phyloP scores from a whole-genome alignment of 2,888 invertebrate species.

The Netelia fuscicornis region DNA sequence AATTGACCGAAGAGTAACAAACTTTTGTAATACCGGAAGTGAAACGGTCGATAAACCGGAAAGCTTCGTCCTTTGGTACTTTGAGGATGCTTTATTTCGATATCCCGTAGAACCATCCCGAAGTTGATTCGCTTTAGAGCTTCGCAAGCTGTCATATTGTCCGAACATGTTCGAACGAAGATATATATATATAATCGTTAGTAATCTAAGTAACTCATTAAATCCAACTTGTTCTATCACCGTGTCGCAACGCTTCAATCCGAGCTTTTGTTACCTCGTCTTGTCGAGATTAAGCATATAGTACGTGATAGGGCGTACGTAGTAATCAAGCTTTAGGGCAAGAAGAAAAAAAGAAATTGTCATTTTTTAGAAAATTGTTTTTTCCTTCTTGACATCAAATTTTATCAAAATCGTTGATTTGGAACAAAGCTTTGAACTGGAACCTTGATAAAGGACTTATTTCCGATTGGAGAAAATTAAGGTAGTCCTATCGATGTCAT shows the following conservation, averaged over 20 bases:
- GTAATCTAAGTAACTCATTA: background rate
- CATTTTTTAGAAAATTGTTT: too few species aligned
- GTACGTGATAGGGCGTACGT: background rate
- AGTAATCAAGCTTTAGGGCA: background rate
- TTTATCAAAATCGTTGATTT: too few species aligned
- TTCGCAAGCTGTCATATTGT: background rate
- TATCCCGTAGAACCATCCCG: background rate
- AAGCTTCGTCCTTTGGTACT: background rate
- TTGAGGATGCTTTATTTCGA: background rate
- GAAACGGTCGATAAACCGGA: background rate
- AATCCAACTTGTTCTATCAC: background rate
- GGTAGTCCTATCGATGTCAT: too few species aligned
- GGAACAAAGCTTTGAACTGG: too few species aligned
- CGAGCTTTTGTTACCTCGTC: slow-evolving; percentile 2
- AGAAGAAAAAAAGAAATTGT: background rate
- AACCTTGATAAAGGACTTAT: too few species aligned
- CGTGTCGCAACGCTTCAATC: background rate
- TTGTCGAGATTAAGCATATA: background rate
- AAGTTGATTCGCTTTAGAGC: background rate
- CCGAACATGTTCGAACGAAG: background rate
- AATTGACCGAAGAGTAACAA: background rate
- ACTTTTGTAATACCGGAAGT: background rate
- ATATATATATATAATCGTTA: background rate
- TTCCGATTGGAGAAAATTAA: too few species aligned
- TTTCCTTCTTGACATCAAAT: too few species aligned